Base-by-base conservation (phyloP, 2,113 vertebrate genomes). In the Bettongia penicillata region DNA sequence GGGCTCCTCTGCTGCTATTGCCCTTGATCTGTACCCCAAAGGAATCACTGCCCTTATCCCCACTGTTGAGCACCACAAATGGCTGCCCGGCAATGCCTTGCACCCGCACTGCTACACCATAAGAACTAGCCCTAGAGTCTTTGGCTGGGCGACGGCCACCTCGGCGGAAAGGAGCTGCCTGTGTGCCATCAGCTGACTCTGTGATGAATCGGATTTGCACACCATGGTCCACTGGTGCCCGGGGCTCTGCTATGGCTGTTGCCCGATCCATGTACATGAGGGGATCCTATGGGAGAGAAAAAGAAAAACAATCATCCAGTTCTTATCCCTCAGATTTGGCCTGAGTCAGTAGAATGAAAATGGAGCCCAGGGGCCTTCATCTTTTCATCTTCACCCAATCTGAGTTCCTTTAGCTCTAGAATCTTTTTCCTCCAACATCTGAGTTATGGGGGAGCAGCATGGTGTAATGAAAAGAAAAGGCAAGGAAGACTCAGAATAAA, bases 121-220 rank as follows among this genome's bases (percentile, higher is more conserved):
- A 99, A 28, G 99, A 99, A 57, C 98, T 99, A 1, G 98, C 91
- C 53, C 97, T 98, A 23, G 98, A 94, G 9, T 92, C 98, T 97
- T 84, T 97, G 1, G 96, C 90, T 3, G 97, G 97, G 37, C 97
- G 98, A 19, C 97, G 94, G 1, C 91, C 96, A 14, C 90, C 91
- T 0, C 97, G 97, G 23, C 96, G 98, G 24, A 91, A 96, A 43
- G 97, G 97, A 4, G 96, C 96, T 48, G 95, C 51, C 37, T 97
- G 97, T 8, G 96, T 89, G 0, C 97, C 96, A 31, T 99, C 99
- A 7, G 97, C 97, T 55, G 99, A 97, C 97, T 99, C 99, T 8
- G 99, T 99, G 96, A 99, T 99, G 98, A 99, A 99, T 94, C 99
- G 99, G 97, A 99, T 99, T 98, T 99, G 99, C 96, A 99, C 99